Evolutionary conservation across 2,888 invertebrate species (phyloP).

Genomic region (Cataglyphis rosenhaueri): DNA sequence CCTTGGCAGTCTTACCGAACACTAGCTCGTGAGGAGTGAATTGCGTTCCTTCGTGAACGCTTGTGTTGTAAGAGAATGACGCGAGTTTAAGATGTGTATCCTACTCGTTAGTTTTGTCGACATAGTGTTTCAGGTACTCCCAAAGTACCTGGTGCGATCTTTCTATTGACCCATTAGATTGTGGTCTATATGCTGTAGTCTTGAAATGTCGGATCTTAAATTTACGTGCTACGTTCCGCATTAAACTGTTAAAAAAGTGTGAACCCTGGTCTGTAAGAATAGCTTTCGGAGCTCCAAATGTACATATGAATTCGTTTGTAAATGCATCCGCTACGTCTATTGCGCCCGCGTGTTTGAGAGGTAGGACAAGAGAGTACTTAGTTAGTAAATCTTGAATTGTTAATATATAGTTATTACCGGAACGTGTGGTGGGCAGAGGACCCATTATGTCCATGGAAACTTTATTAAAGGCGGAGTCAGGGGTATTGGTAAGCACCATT

Average conservation of each 20-base stretch:
- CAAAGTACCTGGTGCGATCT: neutral
- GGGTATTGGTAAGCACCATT: conserved; percentile 13
- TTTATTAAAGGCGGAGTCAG: neutral
- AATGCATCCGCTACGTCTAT: neutral
- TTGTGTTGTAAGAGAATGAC: neutral
- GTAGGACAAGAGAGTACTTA: neutral
- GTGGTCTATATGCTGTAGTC: neutral
- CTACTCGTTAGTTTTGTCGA: neutral
- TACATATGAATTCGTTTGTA: neutral
- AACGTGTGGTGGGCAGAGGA: neutral
- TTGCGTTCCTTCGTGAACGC: neutral
- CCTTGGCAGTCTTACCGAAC: neutral
- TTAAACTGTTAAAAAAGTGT: neutral
- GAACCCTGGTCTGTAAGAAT: neutral
- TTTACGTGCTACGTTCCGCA: neutral
- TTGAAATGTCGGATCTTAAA: neutral
- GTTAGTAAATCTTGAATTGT: neutral
- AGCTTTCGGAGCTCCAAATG: neutral
- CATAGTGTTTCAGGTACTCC: neutral
- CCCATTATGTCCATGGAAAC: neutral
- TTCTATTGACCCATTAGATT: neutral
- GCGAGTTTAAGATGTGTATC: neutral
- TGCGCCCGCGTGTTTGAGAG: neutral
- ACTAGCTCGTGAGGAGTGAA: neutral
- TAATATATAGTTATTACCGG: neutral